Conservation (phyloP, 2,113 vertebrate species). For the Eptesicus fuscus region DNA sequence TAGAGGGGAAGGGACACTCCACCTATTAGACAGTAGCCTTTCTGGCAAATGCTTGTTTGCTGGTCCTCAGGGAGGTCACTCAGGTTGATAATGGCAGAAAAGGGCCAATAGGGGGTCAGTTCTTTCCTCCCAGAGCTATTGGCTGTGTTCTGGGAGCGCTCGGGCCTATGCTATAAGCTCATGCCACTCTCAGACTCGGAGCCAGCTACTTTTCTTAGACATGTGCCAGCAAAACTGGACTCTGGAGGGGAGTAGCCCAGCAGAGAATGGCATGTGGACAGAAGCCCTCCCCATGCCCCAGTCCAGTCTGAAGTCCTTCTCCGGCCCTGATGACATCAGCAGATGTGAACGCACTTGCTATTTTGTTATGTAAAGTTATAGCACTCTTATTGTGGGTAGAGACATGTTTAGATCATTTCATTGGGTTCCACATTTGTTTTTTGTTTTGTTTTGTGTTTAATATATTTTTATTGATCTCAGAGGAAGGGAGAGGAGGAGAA, state of each 20-base stretch:
- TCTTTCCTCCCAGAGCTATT: neutral
- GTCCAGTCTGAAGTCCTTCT: constrained; percentile 1
- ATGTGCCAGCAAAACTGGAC: neutral
- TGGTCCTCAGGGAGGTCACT: neutral
- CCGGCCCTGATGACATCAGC: neutral
- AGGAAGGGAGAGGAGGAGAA: too few relatives aligned
- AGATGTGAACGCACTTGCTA: neutral
- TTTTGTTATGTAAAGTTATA: neutral
- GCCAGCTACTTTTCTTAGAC: neutral
- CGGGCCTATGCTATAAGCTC: neutral
- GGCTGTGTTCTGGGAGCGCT: neutral
- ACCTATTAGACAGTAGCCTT: neutral
- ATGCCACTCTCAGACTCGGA: neutral
- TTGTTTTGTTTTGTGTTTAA: too few relatives aligned
- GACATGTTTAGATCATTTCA: neutral
- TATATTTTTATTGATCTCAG: too few relatives aligned
- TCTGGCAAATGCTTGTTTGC: neutral
- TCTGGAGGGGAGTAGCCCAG: neutral
- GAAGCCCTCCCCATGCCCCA: neutral
- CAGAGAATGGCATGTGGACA: neutral
- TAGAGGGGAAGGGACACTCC: neutral
- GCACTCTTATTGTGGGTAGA: neutral
- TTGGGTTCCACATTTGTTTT: neutral
- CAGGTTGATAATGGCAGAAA: neutral
- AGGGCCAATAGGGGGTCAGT: neutral